A percentile compares a stretch with the other conserved stretches of the same genome.
These are phyloP conservation scores for Adineta ricciae DNA, from an alignment of 2,888 invertebrate genomes.

Conservation along the genomic window DNA sequence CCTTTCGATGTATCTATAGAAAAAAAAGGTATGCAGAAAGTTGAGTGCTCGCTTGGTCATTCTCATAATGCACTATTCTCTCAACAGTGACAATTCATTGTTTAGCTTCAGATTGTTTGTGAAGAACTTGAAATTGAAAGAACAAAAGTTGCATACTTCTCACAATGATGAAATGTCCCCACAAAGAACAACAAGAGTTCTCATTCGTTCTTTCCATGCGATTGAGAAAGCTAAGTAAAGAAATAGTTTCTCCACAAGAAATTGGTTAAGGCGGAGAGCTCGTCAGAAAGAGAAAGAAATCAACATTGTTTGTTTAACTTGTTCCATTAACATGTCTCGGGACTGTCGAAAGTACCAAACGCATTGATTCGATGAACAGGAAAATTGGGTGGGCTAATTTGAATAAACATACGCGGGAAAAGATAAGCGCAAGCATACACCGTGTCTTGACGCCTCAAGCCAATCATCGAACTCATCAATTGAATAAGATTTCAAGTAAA, in stretches of 20 bases:
- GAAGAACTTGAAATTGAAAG: slow-evolving; percentile 7
- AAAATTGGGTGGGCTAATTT: slow-evolving; percentile 13
- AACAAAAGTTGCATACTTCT: neutral
- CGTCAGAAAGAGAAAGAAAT: neutral
- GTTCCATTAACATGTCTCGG: neutral
- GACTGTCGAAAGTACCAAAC: neutral
- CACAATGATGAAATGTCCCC: slow-evolving; percentile 2
- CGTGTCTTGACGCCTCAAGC: neutral
- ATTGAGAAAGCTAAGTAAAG: neutral
- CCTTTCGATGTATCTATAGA: neutral
- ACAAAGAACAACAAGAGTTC: neutral
- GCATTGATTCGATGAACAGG: slow-evolving; percentile 13
- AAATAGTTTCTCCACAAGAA: neutral
- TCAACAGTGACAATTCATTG: neutral
- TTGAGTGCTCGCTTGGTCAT: neutral
- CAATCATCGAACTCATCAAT: neutral
- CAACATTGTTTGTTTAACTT: slow-evolving; percentile 3
- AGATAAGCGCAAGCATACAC: neutral
- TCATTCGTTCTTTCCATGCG: neutral
- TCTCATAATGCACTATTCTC: slow-evolving; percentile 6
- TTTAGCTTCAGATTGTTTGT: slow-evolving; percentile 9
- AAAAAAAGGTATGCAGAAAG: neutral
- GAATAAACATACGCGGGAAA: neutral
- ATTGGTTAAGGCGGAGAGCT: neutral
- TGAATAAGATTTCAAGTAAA: neutral